Percentiles rank a stretch among this genome's conserved stretches.
These are phyloP conservation scores for Momotus momota DNA, from an alignment of 2,797 vertebrate genomes.

Conservation along the genomic window DNA sequence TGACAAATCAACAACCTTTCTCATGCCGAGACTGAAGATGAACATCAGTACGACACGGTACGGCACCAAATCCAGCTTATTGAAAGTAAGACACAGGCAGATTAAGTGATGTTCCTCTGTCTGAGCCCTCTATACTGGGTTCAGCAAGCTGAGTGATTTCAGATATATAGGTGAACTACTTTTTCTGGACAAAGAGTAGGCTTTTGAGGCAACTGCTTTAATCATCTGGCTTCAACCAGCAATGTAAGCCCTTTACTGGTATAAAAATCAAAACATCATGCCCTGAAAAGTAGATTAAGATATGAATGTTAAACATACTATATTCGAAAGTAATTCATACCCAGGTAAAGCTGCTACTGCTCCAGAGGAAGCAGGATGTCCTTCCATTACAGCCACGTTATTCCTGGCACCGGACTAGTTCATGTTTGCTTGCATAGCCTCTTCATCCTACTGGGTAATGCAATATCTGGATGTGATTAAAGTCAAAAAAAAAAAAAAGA, in stretches of 20 bases:
- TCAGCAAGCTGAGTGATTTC: background rate
- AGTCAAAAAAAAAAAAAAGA: background rate
- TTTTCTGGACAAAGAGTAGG: background rate
- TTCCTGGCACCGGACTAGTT: slow-evolving; percentile 48
- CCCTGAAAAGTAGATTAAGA: background rate
- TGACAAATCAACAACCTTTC: background rate
- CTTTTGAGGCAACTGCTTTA: slow-evolving; percentile 6
- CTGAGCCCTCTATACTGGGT: background rate
- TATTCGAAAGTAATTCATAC: slow-evolving; percentile 11
- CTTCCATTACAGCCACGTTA: slow-evolving; percentile 57
- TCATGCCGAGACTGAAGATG: background rate
- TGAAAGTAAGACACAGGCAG: background rate
- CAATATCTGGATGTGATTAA: background rate
- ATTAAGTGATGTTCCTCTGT: background rate
- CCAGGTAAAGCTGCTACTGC: slow-evolving; percentile 61
- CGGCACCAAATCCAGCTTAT: background rate
- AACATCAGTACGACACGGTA: background rate
- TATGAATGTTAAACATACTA: background rate
- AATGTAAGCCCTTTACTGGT: background rate
- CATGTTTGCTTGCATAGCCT: slow-evolving; percentile 52
- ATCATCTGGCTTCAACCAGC: background rate
- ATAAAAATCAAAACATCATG: background rate
- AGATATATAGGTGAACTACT: background rate
- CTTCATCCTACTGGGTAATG: slow-evolving; percentile 35
- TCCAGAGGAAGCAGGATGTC: slow-evolving; percentile 51